These are phyloP conservation scores for Hydropsyche tenuis DNA, from an alignment of 1,140 invertebrate species.

Conservation along the genomic window DNA sequence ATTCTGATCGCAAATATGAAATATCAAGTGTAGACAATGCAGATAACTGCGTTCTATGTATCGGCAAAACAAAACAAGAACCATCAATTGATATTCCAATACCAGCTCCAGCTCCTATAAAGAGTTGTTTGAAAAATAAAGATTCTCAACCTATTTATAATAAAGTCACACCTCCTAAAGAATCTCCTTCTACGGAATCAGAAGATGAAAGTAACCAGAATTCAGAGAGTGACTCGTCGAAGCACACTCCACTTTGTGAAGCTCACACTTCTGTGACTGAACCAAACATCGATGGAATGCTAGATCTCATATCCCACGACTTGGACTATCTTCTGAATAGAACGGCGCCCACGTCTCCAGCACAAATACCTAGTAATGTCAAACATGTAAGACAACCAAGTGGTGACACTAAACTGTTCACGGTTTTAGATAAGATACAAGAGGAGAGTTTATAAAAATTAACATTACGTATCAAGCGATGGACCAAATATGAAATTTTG, in stretches of 20 bases:
- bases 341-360: constrained; percentile 54
- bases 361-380: constrained; percentile 53
- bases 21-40: constrained; percentile 51
- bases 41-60: constrained; percentile 57
- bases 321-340: constrained; percentile 77
- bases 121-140: constrained; percentile 60
- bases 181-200: constrained; percentile 55
- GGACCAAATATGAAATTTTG: constrained; percentile 14
- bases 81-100: constrained; percentile 56
- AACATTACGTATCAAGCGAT: constrained; percentile 24
- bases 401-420: constrained; percentile 41
- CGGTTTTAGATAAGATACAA: constrained; percentile 46
- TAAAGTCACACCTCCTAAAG: constrained; percentile 54
- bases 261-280: constrained; percentile 54
- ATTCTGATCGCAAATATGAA: constrained; percentile 52
- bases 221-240: constrained; percentile 55
- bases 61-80: constrained; percentile 58
- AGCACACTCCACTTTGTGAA: constrained; percentile 54
- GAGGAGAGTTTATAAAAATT: constrained; percentile 47
- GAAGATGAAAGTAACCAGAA: constrained; percentile 55
- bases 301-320: constrained; percentile 76
- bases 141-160: constrained; percentile 50
- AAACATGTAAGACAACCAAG: constrained; percentile 54
- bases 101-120: constrained; percentile 57
- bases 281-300: constrained; percentile 65